A percentile compares a stretch with the other conserved stretches of the same genome.
Evolutionary conservation across 1,140 invertebrate genomes (phyloP).

Genomic region (Antheraea pernyi): DNA sequence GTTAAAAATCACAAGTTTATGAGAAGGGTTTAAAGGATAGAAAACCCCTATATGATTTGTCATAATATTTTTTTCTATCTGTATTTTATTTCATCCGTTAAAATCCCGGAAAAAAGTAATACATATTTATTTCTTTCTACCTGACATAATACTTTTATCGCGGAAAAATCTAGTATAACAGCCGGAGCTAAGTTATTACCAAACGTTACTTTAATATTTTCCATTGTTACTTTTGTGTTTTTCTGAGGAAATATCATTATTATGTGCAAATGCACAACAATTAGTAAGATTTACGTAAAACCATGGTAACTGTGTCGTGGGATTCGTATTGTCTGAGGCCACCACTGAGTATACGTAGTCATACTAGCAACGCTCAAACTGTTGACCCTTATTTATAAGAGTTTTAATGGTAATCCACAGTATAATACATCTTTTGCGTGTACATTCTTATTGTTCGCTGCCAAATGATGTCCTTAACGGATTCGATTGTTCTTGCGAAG

Average conservation of each 20-base stretch:
- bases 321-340: slow-evolving; percentile 52
- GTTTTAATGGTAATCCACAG: background rate
- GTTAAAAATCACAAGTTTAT: too few relatives aligned
- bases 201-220: slow-evolving; percentile 18
- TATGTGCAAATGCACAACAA: slow-evolving; percentile 53
- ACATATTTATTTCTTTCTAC: background rate
- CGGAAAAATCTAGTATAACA: slow-evolving; percentile 1
- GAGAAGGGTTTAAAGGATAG: too few relatives aligned
- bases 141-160: background rate
- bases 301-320: slow-evolving; percentile 71
- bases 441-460: background rate
- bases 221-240: slow-evolving; percentile 25
- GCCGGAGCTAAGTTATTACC: background rate
- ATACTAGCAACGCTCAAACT: background rate
- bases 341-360: background rate
- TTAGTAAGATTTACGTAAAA: slow-evolving; percentile 70
- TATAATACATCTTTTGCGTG: background rate
- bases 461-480: slow-evolving; percentile 50
- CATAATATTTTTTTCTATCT: too few relatives aligned
- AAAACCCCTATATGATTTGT: too few relatives aligned
- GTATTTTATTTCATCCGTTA: too few relatives aligned
- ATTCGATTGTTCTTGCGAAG: background rate
- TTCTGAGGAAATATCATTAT: slow-evolving; percentile 46
- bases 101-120: too few relatives aligned
- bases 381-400: background rate